Evolutionary conservation across 2,113 vertebrate genomes (phyloP).

Genomic region (Balaenoptera acutorostrata): DNA sequence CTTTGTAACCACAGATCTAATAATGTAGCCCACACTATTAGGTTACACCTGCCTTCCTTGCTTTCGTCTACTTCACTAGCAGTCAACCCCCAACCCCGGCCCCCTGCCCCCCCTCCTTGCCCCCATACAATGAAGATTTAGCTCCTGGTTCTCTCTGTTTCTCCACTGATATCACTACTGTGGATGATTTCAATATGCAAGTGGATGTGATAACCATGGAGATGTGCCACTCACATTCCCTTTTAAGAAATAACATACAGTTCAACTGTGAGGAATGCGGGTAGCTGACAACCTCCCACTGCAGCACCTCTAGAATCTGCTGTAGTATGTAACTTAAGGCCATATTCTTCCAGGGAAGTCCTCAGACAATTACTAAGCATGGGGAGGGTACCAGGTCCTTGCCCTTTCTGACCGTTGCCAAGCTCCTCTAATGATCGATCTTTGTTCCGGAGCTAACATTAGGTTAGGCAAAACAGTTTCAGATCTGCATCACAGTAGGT

Average conservation of each 20-base stretch:
- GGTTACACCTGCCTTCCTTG: background rate
- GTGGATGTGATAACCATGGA: background rate
- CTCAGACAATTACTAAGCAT: background rate
- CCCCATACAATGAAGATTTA: background rate
- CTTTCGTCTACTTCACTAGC: background rate
- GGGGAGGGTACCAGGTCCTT: background rate
- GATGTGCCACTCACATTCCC: background rate
- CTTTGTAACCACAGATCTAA: background rate
- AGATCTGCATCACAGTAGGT: background rate
- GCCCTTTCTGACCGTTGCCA: background rate
- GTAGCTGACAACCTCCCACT: background rate
- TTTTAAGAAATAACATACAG: background rate
- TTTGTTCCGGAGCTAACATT: background rate
- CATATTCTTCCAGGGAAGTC: background rate
- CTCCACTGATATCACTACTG: background rate
- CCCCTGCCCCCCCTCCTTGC: accelerated
- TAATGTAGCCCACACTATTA: background rate
- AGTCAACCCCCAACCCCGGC: no score
- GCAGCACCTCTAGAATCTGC: background rate
- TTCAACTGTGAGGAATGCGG: background rate
- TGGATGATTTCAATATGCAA: background rate
- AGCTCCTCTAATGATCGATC: background rate
- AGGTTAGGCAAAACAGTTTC: background rate
- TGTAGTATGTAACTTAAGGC: background rate
- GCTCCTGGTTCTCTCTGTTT: background rate